Base-by-base conservation (phyloP, 2,888 invertebrate species). In the Melanchra persicariae region DNA sequence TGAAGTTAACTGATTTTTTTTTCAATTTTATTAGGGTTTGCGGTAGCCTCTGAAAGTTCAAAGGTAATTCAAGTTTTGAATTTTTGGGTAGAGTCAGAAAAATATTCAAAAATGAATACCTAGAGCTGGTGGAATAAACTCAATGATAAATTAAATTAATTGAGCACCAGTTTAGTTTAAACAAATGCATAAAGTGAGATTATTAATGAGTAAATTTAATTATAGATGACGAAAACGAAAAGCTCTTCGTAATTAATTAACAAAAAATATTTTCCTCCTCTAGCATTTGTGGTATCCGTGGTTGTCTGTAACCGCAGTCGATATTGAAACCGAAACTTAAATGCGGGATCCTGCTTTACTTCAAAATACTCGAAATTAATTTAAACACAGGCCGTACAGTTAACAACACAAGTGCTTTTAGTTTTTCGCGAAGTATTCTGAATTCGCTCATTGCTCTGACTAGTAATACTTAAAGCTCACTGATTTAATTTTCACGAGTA, bases 241-340 rank as follows among this genome's bases (percentile, higher is more conserved):
- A 58, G 22, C 43, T 60, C 26, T 60, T 45, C 34, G 45, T 57
- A 75, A 69, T 68, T 49, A 74, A 43, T 60, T 55, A 17, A 34
- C 15, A 24, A 43, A 75, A 74, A 68, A 45, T 24, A 60, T 34
- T 30, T 47, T 51, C 26, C 60, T 51, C 19, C 34, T 68, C 37
- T 26, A 68, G 45, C n/a, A 69, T 75, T 74, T 75, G 68, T 45
- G 77, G 77, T 58, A 54, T 52, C 69, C 30, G 57, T 26, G 58
- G 70, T 37, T 24, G 34, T 17, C n/a, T 49, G 60, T 40, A 51
- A 67, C 67, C 71, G 52, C 76, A 71, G 49, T 63, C 60, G 63
- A 80, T 76, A 71, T 65, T 59, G 65, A 70, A 74, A 74, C 75
- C 22, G 54, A 65, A 79, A 79, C 70, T 69, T 74, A 52, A 62